Evolutionary conservation across 2,113 vertebrate genomes (phyloP).

Genomic region (Hassar affinis): DNA sequence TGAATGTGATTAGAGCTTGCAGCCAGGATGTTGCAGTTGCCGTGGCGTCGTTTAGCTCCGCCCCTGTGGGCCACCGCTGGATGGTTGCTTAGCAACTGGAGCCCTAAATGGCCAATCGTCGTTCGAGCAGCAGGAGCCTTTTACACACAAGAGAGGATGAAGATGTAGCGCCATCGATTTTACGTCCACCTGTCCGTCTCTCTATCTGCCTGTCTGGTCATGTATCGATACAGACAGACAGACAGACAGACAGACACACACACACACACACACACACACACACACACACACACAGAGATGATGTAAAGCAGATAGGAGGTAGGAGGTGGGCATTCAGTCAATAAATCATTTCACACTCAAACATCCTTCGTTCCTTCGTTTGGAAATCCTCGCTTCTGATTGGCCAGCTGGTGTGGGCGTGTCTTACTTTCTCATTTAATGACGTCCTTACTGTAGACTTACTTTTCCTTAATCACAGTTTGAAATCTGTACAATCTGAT

Average conservation of each 20-base stretch:
- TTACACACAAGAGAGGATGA: constrained; percentile 58
- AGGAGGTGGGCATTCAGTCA: not conserved
- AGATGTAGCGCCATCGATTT: constrained; percentile 60
- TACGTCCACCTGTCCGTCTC: constrained; percentile 32
- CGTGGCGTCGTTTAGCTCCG: not conserved
- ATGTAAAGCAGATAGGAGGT: not conserved
- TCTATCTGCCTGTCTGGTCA: constrained; percentile 11
- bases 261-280: not conserved
- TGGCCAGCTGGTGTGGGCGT: not conserved
- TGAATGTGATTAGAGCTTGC: constrained; percentile 52
- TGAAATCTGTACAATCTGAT: too few species aligned
- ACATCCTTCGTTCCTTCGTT: not conserved
- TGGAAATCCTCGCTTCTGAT: not conserved
- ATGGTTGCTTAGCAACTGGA: constrained; percentile 77
- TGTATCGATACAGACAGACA: not conserved
- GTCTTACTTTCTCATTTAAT: not conserved
- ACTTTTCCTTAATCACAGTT: not conserved
- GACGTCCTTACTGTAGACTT: not conserved
- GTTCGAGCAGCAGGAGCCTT: constrained; percentile 67
- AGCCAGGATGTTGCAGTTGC: constrained; percentile 37
- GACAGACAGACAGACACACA: not conserved
- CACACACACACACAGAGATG: not conserved
- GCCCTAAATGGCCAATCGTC: constrained; percentile 66
- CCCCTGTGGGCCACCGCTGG: constrained; percentile 56
- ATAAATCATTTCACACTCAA: not conserved